Evolutionary conservation across 1,140 invertebrate species (phyloP).

Genomic region (Cephus cinctus): DNA sequence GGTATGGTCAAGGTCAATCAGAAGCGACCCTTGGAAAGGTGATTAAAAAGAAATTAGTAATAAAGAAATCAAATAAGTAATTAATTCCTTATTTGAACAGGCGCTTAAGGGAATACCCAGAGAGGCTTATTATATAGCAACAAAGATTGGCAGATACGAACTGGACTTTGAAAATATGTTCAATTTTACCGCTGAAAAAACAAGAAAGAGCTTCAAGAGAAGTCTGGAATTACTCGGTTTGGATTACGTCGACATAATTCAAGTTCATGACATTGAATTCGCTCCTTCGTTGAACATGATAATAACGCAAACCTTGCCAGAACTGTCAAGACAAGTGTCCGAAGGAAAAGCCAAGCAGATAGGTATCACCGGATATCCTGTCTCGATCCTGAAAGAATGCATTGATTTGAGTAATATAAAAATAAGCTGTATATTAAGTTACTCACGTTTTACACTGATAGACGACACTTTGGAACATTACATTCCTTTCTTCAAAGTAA

Average conservation of each 20-base stretch:
- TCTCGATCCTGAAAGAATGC: slow-evolving; percentile 72
- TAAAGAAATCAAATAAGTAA: slow-evolving; percentile 8
- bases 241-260: slow-evolving; percentile 86
- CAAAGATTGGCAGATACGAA: slow-evolving; percentile 89
- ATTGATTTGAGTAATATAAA: slow-evolving; percentile 67
- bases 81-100: slow-evolving; percentile 43
- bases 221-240: slow-evolving; percentile 75
- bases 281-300: slow-evolving; percentile 75
- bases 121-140: slow-evolving; percentile 83
- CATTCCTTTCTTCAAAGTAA: slow-evolving; percentile 73
- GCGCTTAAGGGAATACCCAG: slow-evolving; percentile 78
- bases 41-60: slow-evolving; percentile 20
- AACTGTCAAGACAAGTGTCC: slow-evolving; percentile 69
- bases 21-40: slow-evolving; percentile 83
- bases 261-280: slow-evolving; percentile 91
- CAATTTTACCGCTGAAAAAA: slow-evolving; percentile 80
- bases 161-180: slow-evolving; percentile 75
- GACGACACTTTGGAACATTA: slow-evolving; percentile 76
- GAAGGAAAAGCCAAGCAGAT: slow-evolving; percentile 80
- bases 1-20: slow-evolving; percentile 85
- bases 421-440: slow-evolving; percentile 75
- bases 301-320: slow-evolving; percentile 83
- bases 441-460: slow-evolving; percentile 75
- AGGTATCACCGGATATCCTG: slow-evolving; percentile 85
- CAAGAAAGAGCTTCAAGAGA: slow-evolving; percentile 71